Evolutionary conservation across 2,113 vertebrate genomes (phyloP), one percentile per base, ranked within the genome.

Genomic region (Morone chrysops): DNA sequence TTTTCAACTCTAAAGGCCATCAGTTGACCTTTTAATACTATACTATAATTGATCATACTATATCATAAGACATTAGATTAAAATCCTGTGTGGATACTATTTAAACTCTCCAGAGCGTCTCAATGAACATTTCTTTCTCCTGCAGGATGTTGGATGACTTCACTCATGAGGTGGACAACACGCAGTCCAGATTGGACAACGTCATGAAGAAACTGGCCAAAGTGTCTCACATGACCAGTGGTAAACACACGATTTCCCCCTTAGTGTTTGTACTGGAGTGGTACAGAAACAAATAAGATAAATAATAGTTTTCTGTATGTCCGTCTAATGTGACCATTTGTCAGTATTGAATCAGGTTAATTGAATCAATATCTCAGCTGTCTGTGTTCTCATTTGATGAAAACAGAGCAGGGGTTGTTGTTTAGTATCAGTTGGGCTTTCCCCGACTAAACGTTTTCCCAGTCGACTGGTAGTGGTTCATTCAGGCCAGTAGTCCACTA

Each of bases 151-250:
- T 99, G 93, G 98, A 99, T 0, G 98, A 99, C 84, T 99, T 99
- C 88, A 94, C 96, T 47, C 97, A 99, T 0, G 98, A 99, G 78
- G 68, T 99, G 89, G 98, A 99, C 93, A 97, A 93, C 92, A 97
- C 97, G 47, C 98, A 99, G 22, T 98, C 98, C 0, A 96, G 97
- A 83, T 93, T 99, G 54, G 98, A 99, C 91, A 99, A 97, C 0
- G 97, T 99, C 75, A 98, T 99, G 97, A 99, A 99, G 96, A 99
- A 99, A 84, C 95, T 99, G 51, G 97, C 98, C 38, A 99, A 99
- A 90, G 97, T 99, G 40, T 99, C 98, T 78, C 98, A 98, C 94
- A 99, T 99, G 98, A 99, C 97, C 6, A 99, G 96, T 1, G 98
- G 98, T 99, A 95, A 62, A 78, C 77, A 80, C 38, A 8, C 62